A percentile compares a stretch with the other conserved stretches of the same genome.
Conservation (phyloP, 92 coral and sea anemone genomes). For the Desmophyllum pertusum region DNA sequence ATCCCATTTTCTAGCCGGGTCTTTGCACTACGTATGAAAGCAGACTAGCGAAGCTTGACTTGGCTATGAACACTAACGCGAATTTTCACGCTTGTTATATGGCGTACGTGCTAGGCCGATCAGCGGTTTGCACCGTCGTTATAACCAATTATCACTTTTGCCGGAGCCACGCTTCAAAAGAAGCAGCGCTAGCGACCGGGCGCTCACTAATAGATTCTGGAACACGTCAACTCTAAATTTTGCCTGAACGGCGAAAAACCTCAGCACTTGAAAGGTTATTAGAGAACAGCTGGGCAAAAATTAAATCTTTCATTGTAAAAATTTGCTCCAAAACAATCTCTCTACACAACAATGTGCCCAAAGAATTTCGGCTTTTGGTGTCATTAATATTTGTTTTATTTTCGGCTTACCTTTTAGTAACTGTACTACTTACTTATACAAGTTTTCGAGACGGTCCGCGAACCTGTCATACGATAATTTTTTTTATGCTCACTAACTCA, state of each 20-base stretch:
- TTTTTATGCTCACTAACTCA: constrained; percentile 35
- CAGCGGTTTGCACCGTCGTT: constrained; percentile 50
- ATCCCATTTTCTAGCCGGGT: constrained; percentile 33
- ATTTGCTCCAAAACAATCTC: not conserved
- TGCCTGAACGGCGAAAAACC: constrained; percentile 14
- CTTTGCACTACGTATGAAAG: not conserved
- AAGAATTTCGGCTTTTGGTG: constrained; percentile 1
- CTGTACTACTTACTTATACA: constrained; percentile 18
- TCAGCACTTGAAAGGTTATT: constrained; percentile 22
- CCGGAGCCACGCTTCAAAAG: constrained; percentile 38
- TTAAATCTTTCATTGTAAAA: not conserved
- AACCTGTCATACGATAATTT: constrained; percentile 58
- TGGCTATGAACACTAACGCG: not conserved
- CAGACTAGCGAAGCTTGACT: not conserved
- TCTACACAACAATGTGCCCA: not conserved
- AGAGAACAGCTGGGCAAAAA: constrained; percentile 21
- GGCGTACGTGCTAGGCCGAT: constrained; percentile 20
- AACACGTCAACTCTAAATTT: constrained; percentile 13
- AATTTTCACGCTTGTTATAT: constrained; percentile 39
- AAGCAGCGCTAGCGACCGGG: constrained; percentile 1
- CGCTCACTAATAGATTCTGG: constrained; percentile 37
- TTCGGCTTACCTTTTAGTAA: constrained; percentile 39
- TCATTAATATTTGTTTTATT: constrained; percentile 13
- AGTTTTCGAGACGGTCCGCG: constrained; percentile 45
- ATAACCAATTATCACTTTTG: constrained; percentile 71